These are phyloP conservation scores for Nemurella pictetii DNA, from an alignment of 2,888 invertebrate species.

Conservation along the genomic window DNA sequence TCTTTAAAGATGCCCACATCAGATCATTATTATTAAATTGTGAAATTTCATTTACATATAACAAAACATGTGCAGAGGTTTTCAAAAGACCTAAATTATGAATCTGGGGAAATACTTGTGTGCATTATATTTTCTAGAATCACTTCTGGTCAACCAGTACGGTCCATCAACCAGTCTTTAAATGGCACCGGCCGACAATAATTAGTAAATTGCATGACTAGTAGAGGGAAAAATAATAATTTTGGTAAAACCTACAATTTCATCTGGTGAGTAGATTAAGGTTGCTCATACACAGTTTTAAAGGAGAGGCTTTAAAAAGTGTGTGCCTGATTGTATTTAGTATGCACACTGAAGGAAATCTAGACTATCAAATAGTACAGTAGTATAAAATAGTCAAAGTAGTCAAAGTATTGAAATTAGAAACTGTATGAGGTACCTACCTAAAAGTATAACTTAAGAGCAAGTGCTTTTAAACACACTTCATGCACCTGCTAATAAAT, in stretches of 20 bases:
- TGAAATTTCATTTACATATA: conserved; percentile 36
- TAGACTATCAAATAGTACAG: too few species aligned
- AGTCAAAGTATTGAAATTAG: too few species aligned
- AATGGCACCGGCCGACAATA: background rate
- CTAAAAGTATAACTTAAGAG: too few species aligned
- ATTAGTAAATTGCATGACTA: background rate
- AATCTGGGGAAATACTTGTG: conserved; percentile 10
- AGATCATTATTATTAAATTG: conserved; percentile 36
- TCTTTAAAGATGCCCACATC: conserved; percentile 8
- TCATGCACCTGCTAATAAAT: too few species aligned
- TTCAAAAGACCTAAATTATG: background rate
- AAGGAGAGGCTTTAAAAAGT: too few species aligned
- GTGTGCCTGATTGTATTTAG: too few species aligned
- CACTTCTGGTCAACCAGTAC: conserved; percentile 11
- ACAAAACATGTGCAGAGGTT: conserved; percentile 20
- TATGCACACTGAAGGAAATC: too few species aligned
- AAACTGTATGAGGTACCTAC: too few species aligned
- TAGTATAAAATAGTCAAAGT: too few species aligned
- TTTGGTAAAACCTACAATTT: conserved; percentile 3
- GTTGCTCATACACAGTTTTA: too few species aligned
- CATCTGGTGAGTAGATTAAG: background rate
- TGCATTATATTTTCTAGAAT: conserved; percentile 1
- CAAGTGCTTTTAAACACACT: too few species aligned
- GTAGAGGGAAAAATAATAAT: conserved; percentile 11
- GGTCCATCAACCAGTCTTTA: conserved; percentile 3